Percentiles rank a stretch among this genome's conserved stretches.
Conservation (phyloP, 2,797 vertebrate species). For the Gymnothorax reevesii region DNA sequence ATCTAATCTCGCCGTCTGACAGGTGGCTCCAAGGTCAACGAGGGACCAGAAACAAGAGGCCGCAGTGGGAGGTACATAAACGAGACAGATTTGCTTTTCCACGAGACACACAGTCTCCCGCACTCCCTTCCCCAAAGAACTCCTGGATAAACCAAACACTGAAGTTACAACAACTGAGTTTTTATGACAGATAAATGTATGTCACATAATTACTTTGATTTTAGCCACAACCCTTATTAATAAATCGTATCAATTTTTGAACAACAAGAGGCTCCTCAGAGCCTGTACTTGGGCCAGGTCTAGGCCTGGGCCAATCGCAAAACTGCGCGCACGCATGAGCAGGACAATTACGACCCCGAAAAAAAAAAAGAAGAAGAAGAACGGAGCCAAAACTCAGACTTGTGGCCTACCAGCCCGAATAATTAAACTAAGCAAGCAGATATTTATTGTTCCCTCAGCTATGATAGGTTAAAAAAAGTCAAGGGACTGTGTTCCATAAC, state of each 20-base stretch:
- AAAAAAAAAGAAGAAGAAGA: too few species aligned
- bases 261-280: too few species aligned
- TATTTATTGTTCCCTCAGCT: background rate
- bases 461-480: background rate
- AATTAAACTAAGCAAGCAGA: background rate
- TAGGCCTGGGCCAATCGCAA: too few species aligned
- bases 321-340: too few species aligned
- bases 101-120: background rate
- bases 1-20: background rate
- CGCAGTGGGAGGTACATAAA: background rate
- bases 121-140: background rate
- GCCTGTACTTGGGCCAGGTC: too few species aligned
- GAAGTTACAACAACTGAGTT: background rate
- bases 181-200: background rate
- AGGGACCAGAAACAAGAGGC: background rate
- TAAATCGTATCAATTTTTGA: background rate
- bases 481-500: background rate
- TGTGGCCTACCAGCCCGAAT: background rate
- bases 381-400: too few species aligned
- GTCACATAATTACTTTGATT: background rate
- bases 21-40: constrained; percentile 2
- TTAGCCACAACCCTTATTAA: background rate
- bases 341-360: too few species aligned
- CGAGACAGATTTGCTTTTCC: background rate
- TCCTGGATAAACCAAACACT: background rate